Evolutionary conservation across 2,888 invertebrate genomes (phyloP), one percentile per base, ranked within the genome.

Genomic region (Parasteatoda lunata): DNA sequence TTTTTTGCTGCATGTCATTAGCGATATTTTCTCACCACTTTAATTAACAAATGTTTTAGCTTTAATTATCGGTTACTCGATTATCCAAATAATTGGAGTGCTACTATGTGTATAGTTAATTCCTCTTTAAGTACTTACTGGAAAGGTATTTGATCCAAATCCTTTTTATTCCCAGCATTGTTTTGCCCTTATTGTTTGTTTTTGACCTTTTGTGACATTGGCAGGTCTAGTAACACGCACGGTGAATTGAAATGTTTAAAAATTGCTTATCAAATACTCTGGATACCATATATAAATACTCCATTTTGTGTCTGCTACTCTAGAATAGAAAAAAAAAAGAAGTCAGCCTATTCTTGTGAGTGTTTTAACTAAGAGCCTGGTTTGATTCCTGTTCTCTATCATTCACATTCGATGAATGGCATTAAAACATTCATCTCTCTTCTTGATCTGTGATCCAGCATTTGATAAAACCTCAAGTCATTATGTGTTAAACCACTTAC

Each of bases 241-340:
- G 76, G 65, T 72, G 72, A 70, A 51, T n/a, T 66, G 65, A 80
- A 80, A 66, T 80, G 66, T 48, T 66, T 30, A 72, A 48, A 30
- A 72, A 48, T 45, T 73, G 73, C 80, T 80, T 78, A 78, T 70
- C 15, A 54, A 68, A 68, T 68, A 15, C 66, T 51, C 68, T 69
- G 78, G 48, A 70, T 71, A 77, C 13, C 71, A 77, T 76, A 5
- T 82, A 70, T 82, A 83, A 83, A 83, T 82, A 83, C 71, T 70
- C 70, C 83, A 83, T 83, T 59, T 70, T 86, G 71, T 86, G 85
- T 86, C 48, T 71, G 85, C 85, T 86, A 72, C 49, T 72, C 51
- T 86, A 86, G 80, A 76, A 76, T 80, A 75, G 75, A 30, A 54
- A 84, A 75, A 45, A 59, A 30, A 30, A 30, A 59, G n/a, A 59